Evolutionary conservation across 1,140 invertebrate genomes (phyloP), one percentile per base, ranked within the genome.

Genomic region (Sarcophaga peregrina): DNA sequence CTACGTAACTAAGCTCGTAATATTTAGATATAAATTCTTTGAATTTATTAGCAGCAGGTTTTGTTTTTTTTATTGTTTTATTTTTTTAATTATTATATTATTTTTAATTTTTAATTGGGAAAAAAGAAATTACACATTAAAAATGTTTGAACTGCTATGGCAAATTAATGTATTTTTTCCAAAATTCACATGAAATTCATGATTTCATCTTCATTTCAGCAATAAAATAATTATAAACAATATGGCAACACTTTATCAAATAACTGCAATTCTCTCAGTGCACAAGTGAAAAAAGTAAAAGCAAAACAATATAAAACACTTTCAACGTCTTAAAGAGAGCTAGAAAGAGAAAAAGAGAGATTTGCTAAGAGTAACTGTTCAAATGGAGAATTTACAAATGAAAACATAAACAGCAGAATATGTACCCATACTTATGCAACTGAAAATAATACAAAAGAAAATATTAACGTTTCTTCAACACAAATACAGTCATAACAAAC

Each of bases 191-290:
- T 20, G 2, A 5, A 20, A 68, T 20, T 68, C 58, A 68, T 5
- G 2, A 20, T 3, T 68, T 37, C 25, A 20, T 68, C 8, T 68
- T 9, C 8, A 68, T 68, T 68, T 25, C 20, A 68, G 62, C 54
- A 20, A 17, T 7, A 68, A 68, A 37, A 37, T 37, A 2, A 2
- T 2, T 37, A 37, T 8, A 20, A 68, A 68, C n/a, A 68, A 68
- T 68, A 68, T 68, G 62, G 62, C 62, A 68, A 25, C 62, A 68
- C 10, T 25, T 58, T 7, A n/a, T 9, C 0, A 20, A 20, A 68
- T 68, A 68, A 68, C 62, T 68, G 62, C 62, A 68, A 20, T 68
- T 68, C 20, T 68, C 62, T 68, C 62, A 68, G 62, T 68, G 62
- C 62, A 68, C 20, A 17, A 37, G 25, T 37, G 20, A 68, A 25